Conservation (phyloP, 92 coral and sea anemone genomes). For the Diadumene lineata region DNA sequence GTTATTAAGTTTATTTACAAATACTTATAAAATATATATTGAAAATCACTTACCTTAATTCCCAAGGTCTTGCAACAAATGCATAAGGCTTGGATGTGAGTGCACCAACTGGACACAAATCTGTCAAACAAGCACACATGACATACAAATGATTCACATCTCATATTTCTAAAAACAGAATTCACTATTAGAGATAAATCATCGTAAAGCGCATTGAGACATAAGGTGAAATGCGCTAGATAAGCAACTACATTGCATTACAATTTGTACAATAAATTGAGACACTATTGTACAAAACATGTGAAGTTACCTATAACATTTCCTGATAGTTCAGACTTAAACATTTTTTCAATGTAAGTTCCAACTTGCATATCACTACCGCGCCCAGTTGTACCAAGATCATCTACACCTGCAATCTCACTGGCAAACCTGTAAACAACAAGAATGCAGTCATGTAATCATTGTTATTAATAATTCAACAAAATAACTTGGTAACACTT, state of each 20-base stretch:
- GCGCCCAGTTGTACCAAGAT: conserved; percentile 96
- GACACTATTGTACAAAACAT: too few species aligned
- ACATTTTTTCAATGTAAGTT: conserved; percentile 98
- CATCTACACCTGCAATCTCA: conserved; percentile 98
- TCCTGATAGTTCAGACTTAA: conserved; percentile 96
- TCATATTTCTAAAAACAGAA: too few species aligned
- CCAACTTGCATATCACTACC: conserved; percentile 99
- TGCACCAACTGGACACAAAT: conserved; percentile 99
- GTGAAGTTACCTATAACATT: conserved; percentile 95
- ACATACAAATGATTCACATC: too few species aligned
- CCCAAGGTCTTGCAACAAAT: conserved; percentile 98
- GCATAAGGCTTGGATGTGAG: conserved; percentile 98
- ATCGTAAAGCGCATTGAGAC: too few species aligned
- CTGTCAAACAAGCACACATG: conserved; percentile 24
- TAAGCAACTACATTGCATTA: too few species aligned
- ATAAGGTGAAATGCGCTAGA: too few species aligned
- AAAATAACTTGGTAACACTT: too few species aligned
- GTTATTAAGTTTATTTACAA: too few species aligned
- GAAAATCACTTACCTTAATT: conserved; percentile 65
- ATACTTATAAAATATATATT: background rate
- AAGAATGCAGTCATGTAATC: background rate
- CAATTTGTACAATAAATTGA: too few species aligned
- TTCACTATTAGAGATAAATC: too few species aligned
- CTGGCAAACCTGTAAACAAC: conserved; percentile 84
- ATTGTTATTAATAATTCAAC: too few species aligned